Conservation (phyloP, 2,113 vertebrate species). For the Sminthopsis crassicaudata region DNA sequence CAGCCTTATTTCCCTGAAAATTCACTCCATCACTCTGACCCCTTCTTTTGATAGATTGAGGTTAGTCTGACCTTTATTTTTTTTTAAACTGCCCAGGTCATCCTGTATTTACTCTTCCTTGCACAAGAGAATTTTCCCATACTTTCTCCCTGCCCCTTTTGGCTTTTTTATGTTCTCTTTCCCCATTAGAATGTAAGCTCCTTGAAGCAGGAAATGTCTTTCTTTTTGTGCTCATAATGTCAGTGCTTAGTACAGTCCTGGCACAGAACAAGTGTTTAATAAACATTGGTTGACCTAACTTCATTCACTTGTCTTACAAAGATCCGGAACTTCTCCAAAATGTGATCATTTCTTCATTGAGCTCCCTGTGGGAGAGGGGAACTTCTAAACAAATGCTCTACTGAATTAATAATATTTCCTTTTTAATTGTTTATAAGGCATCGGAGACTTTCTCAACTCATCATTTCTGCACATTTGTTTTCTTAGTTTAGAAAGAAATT, state of each 20-base stretch:
- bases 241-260: background rate
- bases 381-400: background rate
- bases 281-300: background rate
- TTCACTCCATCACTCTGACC: background rate
- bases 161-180: background rate
- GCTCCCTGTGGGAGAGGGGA: background rate
- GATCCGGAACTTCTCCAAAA: background rate
- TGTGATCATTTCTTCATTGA: background rate
- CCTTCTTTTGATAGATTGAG: background rate
- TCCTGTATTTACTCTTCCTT: background rate
- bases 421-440: slow-evolving; percentile 38
- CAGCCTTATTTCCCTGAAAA: background rate
- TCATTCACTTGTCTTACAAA: background rate
- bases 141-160: background rate
- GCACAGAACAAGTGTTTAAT: background rate
- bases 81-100: background rate
- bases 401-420: slow-evolving; percentile 9
- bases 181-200: background rate
- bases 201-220: background rate
- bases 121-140: background rate
- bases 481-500: slow-evolving; percentile 55
- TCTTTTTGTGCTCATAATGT: background rate
- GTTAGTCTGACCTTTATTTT: background rate
- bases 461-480: slow-evolving; percentile 26
- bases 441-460: background rate